Percentiles rank a stretch among this genome's conserved stretches.
Evolutionary conservation across 2,888 invertebrate species (phyloP).

Genomic region (Schizotus pectinicornis): DNA sequence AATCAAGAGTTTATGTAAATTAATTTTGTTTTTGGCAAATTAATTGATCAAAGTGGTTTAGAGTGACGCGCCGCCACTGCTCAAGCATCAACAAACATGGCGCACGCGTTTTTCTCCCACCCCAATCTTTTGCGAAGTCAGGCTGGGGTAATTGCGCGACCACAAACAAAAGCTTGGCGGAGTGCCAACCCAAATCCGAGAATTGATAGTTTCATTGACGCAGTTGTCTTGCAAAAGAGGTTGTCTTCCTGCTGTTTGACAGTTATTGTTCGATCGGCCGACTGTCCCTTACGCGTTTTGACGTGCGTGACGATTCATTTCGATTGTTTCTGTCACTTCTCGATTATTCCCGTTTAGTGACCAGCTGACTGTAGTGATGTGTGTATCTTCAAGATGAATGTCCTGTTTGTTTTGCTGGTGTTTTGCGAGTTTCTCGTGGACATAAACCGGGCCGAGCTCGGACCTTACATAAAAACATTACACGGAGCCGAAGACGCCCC

Average conservation of each 20-base stretch:
- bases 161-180: too few relatives aligned
- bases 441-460: slow-evolving; percentile 34
- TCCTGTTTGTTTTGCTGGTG: slow-evolving; percentile 34
- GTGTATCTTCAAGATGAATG: slow-evolving; percentile 27
- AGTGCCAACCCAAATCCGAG: too few relatives aligned
- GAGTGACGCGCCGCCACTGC: background rate
- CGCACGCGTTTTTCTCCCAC: background rate
- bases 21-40: too few relatives aligned
- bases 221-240: too few relatives aligned
- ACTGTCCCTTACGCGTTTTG: slow-evolving; percentile 8
- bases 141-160: too few relatives aligned
- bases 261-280: background rate
- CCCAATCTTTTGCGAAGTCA: background rate
- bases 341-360: slow-evolving; percentile 23
- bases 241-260: background rate
- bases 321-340: background rate
- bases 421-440: slow-evolving; percentile 36
- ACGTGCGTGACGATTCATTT: background rate
- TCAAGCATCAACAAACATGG: background rate
- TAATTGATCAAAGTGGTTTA: background rate
- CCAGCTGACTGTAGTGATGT: slow-evolving; percentile 32
- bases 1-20: too few relatives aligned
- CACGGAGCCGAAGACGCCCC: slow-evolving; percentile 33
- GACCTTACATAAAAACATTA: slow-evolving; percentile 38
- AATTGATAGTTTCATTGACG: too few relatives aligned